These are phyloP conservation scores for Eospalax fontanierii DNA, from an alignment of 2,797 vertebrate species.

Conservation along the genomic window DNA sequence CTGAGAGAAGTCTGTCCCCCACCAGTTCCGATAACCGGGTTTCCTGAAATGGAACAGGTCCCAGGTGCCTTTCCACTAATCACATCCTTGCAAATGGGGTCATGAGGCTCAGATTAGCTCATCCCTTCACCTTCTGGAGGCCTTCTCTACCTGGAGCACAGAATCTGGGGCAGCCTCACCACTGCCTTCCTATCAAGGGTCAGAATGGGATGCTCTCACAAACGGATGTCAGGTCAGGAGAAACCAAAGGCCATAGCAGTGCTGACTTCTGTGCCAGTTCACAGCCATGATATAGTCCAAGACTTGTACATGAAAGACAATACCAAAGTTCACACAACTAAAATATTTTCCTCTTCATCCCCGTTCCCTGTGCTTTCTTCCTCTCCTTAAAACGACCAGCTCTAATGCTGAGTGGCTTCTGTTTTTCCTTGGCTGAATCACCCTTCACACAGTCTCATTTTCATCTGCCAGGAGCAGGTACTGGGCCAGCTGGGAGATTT, in stretches of 20 bases:
- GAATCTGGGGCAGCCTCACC: slow-evolving; percentile 82
- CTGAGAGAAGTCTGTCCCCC: slow-evolving; percentile 77
- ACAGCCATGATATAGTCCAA: background rate
- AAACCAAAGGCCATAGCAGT: background rate
- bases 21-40: slow-evolving; percentile 85
- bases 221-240: background rate
- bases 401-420: background rate
- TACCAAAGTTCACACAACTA: background rate
- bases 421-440: slow-evolving; percentile 42
- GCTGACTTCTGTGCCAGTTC: slow-evolving; percentile 47
- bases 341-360: slow-evolving; percentile 25
- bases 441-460: slow-evolving; percentile 30
- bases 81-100: slow-evolving; percentile 85
- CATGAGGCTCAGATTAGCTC: slow-evolving; percentile 85
- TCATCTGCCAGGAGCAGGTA: slow-evolving; percentile 40
- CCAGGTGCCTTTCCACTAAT: slow-evolving; percentile 85
- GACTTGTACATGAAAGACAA: background rate
- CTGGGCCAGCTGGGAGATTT: slow-evolving; percentile 22
- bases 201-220: slow-evolving; percentile 17
- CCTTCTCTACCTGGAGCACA: slow-evolving; percentile 83
- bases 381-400: slow-evolving; percentile 26
- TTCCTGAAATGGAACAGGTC: slow-evolving; percentile 86
- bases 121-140: slow-evolving; percentile 83
- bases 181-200: slow-evolving; percentile 72
- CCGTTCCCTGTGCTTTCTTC: slow-evolving; percentile 17